Evolutionary conservation across 1,140 invertebrate genomes (phyloP), one percentile per base, ranked within the genome.

Genomic region (Rhysida immarginata): DNA sequence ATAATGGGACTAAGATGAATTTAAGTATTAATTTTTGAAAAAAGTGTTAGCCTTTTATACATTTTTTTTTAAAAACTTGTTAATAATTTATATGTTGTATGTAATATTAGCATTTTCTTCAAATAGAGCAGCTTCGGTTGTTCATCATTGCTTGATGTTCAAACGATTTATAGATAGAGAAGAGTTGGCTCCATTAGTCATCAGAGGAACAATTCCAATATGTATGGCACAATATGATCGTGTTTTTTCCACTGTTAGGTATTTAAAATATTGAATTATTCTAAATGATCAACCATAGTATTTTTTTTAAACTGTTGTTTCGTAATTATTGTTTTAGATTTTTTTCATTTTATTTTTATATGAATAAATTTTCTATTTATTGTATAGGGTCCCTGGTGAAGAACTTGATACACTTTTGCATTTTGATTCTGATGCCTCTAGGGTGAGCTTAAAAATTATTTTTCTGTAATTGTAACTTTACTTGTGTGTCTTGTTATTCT

Each of bases 151-250:
- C 2, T 54, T 74, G 50, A 56, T 59, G 26, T 71, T 75, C 21
- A 72, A 73, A 48, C 68, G 74, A 58, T 59, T 66, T 29, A 69
- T 75, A 53, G 72, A 75, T 55, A 57, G 71, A 23, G 73, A 76
- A 63, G 64, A 73, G 57, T 58, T 77, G 18, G 64, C 66, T 11
- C 74, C 75, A 3, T 59, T 77, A 11, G 59, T 71, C 3, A 66
- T 77, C 13, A 58, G 74, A 11, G 69, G 71, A 55, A 76, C 74
- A 43, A 65, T 71, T 58, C 69, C 69, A 25, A 66, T 70, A 41
- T 71, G 69, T 55, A 71, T 71, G 69, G 69, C 69, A 16, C 69
- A 71, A 53, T 71, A 71, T 65, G 69, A 71, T 54, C 56, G 66
- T 25, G 54, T 71, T 1, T 69, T 70, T 56, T 67, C 66, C 48